Conservation (phyloP, 1,140 invertebrate species). For the Aphidius ervi region DNA sequence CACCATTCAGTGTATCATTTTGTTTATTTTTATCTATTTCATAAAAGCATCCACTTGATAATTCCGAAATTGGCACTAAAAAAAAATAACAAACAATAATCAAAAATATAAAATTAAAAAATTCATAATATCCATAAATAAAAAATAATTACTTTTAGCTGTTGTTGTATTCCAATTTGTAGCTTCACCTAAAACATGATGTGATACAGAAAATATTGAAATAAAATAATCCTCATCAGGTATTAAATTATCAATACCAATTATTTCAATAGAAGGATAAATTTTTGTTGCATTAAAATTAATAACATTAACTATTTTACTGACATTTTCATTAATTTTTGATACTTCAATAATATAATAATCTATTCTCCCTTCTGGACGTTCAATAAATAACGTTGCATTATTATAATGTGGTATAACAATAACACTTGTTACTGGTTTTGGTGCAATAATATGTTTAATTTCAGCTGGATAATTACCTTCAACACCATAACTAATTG, state of each 20-base stretch:
- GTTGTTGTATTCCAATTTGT: conserved; percentile 70
- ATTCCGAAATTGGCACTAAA: no score
- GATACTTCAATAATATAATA: conserved; percentile 57
- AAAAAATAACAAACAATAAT: no score
- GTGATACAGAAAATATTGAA: conserved; percentile 71
- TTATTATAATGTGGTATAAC: conserved; percentile 80
- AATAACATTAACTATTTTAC: conserved; percentile 14
- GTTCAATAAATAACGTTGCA: conserved; percentile 82
- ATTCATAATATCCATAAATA: no score
- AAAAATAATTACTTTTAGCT: conserved; percentile 54
- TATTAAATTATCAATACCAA: conserved; percentile 71
- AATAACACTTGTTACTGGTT: conserved; percentile 74
- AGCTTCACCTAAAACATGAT: conserved; percentile 67
- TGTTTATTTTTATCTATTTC: no score
- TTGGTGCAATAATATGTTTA: conserved; percentile 84
- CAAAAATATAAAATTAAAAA: no score
- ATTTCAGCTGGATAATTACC: conserved; percentile 71
- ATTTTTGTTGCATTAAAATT: background rate
- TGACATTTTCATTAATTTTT: background rate
- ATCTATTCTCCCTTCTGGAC: conserved; percentile 80
- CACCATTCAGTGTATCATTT: no score
- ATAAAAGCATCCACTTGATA: no score
- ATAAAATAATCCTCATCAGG: conserved; percentile 78
- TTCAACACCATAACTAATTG: conserved; percentile 78
- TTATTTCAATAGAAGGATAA: conserved; percentile 36